A percentile compares a stretch with the other conserved stretches of the same genome.
Evolutionary conservation across 53 echinoderm and acorn worm genomes (phyloP).

Genomic region (Apostichopus leukothele): DNA sequence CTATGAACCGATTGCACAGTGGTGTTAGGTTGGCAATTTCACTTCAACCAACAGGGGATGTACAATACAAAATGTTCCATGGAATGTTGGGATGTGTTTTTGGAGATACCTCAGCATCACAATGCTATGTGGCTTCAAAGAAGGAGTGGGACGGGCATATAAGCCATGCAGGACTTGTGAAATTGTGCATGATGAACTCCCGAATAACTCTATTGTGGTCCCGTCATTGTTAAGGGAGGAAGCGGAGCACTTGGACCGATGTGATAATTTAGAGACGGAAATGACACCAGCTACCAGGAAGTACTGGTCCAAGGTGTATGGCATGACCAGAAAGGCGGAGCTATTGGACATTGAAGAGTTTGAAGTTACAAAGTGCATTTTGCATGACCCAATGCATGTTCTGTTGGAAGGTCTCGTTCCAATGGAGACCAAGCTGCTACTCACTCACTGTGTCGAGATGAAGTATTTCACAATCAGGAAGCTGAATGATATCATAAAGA

Average conservation of each 20-base stretch:
- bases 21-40: slow-evolving; percentile 12
- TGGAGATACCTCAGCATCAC: slow-evolving; percentile 52
- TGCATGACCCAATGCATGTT: slow-evolving; percentile 58
- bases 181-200: slow-evolving; percentile 23
- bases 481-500: slow-evolving; percentile 11
- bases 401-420: slow-evolving; percentile 50
- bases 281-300: slow-evolving; percentile 28
- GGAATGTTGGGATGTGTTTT: slow-evolving; percentile 27
- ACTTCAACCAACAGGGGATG: background rate
- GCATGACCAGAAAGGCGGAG: slow-evolving; percentile 34
- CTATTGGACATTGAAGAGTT: slow-evolving; percentile 30
- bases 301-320: slow-evolving; percentile 55
- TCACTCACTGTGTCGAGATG: slow-evolving; percentile 12
- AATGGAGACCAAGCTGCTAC: slow-evolving; percentile 33
- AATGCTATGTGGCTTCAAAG: slow-evolving; percentile 51
- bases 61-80: background rate
- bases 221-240: slow-evolving; percentile 44
- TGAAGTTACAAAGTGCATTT: slow-evolving; percentile 43
- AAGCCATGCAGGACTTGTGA: slow-evolving; percentile 54
- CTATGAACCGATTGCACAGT: background rate
- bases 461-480: slow-evolving; percentile 18
- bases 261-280: slow-evolving; percentile 25
- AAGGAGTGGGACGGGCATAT: slow-evolving; percentile 47
- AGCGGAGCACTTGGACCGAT: slow-evolving; percentile 51
- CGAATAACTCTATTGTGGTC: background rate